Evolutionary conservation across 2,888 invertebrate species (phyloP).

Genomic region (Dasysyrphus albostriatus): DNA sequence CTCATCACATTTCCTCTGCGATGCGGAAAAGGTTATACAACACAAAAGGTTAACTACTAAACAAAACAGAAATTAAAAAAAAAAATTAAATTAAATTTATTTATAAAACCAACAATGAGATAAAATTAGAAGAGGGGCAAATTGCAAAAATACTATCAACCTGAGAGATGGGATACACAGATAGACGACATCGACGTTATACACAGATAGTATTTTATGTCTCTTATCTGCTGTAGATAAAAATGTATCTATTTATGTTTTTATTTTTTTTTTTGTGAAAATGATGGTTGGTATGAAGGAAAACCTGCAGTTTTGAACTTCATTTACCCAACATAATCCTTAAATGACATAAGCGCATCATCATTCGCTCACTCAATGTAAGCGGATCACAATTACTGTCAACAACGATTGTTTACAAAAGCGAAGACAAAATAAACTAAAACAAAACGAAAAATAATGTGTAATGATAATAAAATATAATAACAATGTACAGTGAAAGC

Average conservation of each 20-base stretch:
- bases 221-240: constrained; percentile 36
- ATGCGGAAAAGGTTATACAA: constrained; percentile 35
- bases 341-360: constrained; percentile 58
- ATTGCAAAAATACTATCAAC: constrained; percentile 49
- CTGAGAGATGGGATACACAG: constrained; percentile 43
- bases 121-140: constrained; percentile 59
- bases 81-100: constrained; percentile 31
- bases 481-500: constrained; percentile 21
- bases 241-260: constrained; percentile 13
- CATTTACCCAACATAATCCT: constrained; percentile 20
- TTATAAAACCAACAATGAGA: constrained; percentile 58
- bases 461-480: constrained; percentile 33
- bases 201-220: constrained; percentile 34
- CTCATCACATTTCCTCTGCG: constrained; percentile 41
- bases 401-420: constrained; percentile 3
- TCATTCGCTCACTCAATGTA: constrained; percentile 50
- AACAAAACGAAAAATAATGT: too few species aligned
- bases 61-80: constrained; percentile 12
- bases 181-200: background rate
- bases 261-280: background rate
- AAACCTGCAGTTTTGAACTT: background rate
- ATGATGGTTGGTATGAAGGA: background rate
- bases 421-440: constrained; percentile 22
- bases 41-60: constrained; percentile 39
- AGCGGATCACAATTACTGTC: constrained; percentile 56